Conservation (phyloP, 1,140 invertebrate species). For the Diorhabda sublineata region DNA sequence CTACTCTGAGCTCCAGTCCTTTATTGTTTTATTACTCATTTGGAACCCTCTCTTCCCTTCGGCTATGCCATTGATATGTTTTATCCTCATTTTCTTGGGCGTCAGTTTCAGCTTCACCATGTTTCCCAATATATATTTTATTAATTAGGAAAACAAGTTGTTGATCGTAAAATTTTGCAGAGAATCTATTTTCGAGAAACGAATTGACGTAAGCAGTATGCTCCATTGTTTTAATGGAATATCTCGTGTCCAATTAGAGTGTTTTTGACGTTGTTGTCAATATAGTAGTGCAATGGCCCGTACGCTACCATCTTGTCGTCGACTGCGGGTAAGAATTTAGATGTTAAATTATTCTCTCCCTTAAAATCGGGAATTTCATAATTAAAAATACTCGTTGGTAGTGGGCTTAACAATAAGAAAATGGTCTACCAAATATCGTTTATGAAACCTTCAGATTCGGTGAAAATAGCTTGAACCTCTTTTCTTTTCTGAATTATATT, state of each 20-base stretch:
- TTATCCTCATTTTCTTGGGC: background rate
- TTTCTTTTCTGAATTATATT: too few relatives aligned
- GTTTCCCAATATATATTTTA: slow-evolving; percentile 1
- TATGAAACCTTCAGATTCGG: too few relatives aligned
- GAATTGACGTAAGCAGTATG: background rate
- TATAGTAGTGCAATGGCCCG: background rate
- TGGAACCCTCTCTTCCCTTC: background rate
- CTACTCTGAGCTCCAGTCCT: too few relatives aligned
- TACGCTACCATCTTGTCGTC: background rate
- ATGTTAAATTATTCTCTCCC: background rate
- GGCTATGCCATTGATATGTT: background rate
- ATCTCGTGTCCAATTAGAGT: slow-evolving; percentile 1
- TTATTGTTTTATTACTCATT: background rate
- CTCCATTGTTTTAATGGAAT: background rate
- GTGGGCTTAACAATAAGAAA: too few relatives aligned
- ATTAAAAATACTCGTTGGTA: too few relatives aligned
- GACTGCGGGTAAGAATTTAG: background rate
- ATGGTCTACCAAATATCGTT: too few relatives aligned
- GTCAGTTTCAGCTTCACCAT: background rate
- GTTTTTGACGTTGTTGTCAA: background rate
- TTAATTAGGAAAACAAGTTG: slow-evolving; percentile 1
- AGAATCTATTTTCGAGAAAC: background rate
- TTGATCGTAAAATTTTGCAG: slow-evolving; percentile 2
- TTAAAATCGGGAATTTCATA: too few relatives aligned
- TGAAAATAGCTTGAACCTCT: too few relatives aligned